phyloP scores from a whole-genome alignment of 2,888 invertebrate genomes.

The Cremastobaeus sp. region DNA sequence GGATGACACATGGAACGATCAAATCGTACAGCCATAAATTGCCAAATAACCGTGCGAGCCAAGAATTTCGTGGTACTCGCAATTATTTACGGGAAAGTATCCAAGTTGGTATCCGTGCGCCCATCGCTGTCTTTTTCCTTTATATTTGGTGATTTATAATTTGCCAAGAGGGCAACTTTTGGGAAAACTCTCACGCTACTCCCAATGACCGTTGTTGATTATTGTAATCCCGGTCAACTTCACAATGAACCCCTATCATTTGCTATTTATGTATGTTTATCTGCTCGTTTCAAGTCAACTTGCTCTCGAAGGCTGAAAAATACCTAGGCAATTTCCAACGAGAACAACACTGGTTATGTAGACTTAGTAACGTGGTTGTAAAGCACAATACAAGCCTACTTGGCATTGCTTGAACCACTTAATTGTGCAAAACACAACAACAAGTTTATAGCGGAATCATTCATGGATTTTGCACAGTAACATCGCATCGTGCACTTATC shows the following conservation, averaged over 20 bases:
- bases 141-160: conserved; percentile 52
- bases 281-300: no score
- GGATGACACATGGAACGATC: conserved; percentile 72
- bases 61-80: conserved; percentile 64
- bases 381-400: conserved; percentile 17
- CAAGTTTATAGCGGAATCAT: conserved; percentile 26
- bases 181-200: conserved; percentile 17
- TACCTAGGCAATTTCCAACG: no score
- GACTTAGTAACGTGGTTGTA: conserved; percentile 4
- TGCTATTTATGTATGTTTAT: no score
- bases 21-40: conserved; percentile 70
- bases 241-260: no score
- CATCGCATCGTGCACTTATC: conserved; percentile 18
- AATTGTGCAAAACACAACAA: conserved; percentile 19
- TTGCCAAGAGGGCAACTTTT: conserved; percentile 17
- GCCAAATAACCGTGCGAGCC: conserved; percentile 68
- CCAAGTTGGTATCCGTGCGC: conserved; percentile 50
- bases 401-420: conserved; percentile 26
- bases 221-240: conserved; percentile 23
- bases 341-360: not conserved
- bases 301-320: no score
- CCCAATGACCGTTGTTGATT: conserved; percentile 36
- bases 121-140: conserved; percentile 40
- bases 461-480: conserved; percentile 28
- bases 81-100: conserved; percentile 64